These are phyloP conservation scores for Oxyteleia sp. DNA, from an alignment of 2,888 invertebrate species.

Conservation along the genomic window DNA sequence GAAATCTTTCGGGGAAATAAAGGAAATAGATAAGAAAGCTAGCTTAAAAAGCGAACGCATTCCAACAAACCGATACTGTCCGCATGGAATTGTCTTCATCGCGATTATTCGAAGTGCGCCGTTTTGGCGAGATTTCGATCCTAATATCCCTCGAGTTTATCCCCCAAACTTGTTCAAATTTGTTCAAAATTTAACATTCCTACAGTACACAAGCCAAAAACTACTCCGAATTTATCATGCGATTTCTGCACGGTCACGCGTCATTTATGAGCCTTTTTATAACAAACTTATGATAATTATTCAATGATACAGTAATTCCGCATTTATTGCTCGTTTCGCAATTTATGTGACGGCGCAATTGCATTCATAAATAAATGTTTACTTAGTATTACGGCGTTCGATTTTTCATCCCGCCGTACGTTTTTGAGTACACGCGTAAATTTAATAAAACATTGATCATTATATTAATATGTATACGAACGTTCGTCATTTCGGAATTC, in stretches of 20 bases:
- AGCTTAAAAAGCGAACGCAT: conserved; percentile 29
- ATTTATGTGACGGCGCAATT: background rate
- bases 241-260: conserved; percentile 2
- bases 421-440: conserved; percentile 1
- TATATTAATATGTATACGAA: conserved; percentile 17
- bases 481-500: conserved; percentile 5
- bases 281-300: conserved; percentile 35
- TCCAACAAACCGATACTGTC: conserved; percentile 53
- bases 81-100: conserved; percentile 39
- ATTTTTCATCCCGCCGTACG: background rate
- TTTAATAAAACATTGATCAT: conserved; percentile 18
- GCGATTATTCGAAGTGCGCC: conserved; percentile 37
- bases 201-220: too few relatives aligned
- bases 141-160: conserved; percentile 10
- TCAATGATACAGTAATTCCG: conserved; percentile 1
- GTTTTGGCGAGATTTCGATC: conserved; percentile 33
- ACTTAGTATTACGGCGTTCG: background rate
- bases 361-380: conserved; percentile 12
- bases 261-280: conserved; percentile 11
- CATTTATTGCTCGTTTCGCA: background rate
- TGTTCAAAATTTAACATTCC: too few relatives aligned
- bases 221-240: conserved; percentile 4
- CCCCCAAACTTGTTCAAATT: conserved; percentile 4
- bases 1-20: conserved; percentile 43
- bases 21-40: conserved; percentile 52